Percentiles rank a stretch among this genome's conserved stretches.
These are phyloP conservation scores for Hybos culiciformis DNA, from an alignment of 2,888 invertebrate genomes.

Conservation along the genomic window DNA sequence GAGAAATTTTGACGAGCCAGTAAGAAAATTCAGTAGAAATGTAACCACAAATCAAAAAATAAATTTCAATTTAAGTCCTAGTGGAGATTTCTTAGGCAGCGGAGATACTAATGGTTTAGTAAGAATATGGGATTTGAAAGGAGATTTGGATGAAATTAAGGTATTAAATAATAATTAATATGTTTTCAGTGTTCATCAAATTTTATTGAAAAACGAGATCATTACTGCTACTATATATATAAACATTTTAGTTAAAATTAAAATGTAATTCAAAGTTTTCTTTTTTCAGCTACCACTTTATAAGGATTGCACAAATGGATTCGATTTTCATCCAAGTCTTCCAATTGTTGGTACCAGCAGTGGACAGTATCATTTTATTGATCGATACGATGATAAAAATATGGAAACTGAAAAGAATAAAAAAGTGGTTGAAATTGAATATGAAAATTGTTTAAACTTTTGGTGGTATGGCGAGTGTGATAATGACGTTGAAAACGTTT, in stretches of 20 bases:
- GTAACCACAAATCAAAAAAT: conserved; percentile 75
- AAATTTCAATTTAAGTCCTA: conserved; percentile 62
- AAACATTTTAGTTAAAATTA: neutral
- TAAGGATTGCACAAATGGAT: conserved; percentile 70
- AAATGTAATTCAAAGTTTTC: conserved; percentile 4
- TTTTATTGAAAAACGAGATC: neutral
- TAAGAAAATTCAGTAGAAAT: conserved; percentile 41
- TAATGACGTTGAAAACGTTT: too few relatives aligned
- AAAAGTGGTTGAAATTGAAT: conserved; percentile 17
- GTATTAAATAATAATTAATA: conserved; percentile 14
- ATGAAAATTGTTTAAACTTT: conserved; percentile 29
- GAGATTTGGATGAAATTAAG: conserved; percentile 9
- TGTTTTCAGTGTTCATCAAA: neutral
- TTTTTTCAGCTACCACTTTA: conserved; percentile 47
- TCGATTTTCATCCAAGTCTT: conserved; percentile 66
- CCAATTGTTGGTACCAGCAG: conserved; percentile 74
- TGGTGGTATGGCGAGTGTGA: conserved; percentile 24
- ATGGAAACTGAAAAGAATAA: neutral
- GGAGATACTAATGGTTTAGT: conserved; percentile 61
- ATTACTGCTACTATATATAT: neutral
- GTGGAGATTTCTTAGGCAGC: conserved; percentile 45
- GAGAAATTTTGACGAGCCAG: conserved; percentile 46
- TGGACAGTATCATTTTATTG: conserved; percentile 57
- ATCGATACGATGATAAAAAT: conserved; percentile 21
- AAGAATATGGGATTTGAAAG: conserved; percentile 48